These are phyloP conservation scores for Phaedon cochleariae DNA, from an alignment of 2,888 invertebrate genomes.

Conservation along the genomic window DNA sequence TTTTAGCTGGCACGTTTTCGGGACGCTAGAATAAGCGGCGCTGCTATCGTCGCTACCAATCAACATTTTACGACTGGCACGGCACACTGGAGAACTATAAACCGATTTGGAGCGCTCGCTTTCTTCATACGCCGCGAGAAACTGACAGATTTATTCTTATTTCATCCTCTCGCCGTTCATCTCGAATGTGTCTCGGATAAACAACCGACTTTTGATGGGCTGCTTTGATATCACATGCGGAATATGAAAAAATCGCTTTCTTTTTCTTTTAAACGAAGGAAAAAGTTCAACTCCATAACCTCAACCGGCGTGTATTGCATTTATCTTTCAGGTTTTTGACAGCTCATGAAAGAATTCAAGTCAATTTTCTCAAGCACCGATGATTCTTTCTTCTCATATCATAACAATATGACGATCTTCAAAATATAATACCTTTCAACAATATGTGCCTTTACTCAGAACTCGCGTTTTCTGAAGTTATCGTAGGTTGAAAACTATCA, in stretches of 20 bases:
- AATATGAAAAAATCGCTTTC: not conserved
- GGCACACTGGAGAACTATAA: slow-evolving; percentile 57
- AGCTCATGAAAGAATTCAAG: no score
- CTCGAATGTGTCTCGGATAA: slow-evolving; percentile 11
- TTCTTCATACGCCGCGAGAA: slow-evolving; percentile 43
- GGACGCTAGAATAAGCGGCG: not conserved
- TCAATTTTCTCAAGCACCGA: no score
- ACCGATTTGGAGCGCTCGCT: slow-evolving; percentile 54
- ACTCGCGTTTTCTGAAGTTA: no score
- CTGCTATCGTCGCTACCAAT: slow-evolving; percentile 55
- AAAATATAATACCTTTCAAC: no score
- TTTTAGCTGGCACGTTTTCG: not conserved
- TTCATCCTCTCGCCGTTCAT: slow-evolving; percentile 12
- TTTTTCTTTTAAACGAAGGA: not conserved
- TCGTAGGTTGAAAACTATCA: no score
- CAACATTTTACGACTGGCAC: slow-evolving; percentile 59
- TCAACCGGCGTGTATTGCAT: no score
- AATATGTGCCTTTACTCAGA: no score
- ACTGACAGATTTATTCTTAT: slow-evolving; percentile 21
- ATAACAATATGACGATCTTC: no score
- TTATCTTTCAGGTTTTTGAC: no score
- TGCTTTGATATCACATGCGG: not conserved
- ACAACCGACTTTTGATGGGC: slow-evolving; percentile 8
- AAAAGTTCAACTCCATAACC: no score
- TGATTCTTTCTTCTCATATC: no score